Evolutionary conservation across 2,888 invertebrate genomes (phyloP).

Genomic region (Cephus pulcher): DNA sequence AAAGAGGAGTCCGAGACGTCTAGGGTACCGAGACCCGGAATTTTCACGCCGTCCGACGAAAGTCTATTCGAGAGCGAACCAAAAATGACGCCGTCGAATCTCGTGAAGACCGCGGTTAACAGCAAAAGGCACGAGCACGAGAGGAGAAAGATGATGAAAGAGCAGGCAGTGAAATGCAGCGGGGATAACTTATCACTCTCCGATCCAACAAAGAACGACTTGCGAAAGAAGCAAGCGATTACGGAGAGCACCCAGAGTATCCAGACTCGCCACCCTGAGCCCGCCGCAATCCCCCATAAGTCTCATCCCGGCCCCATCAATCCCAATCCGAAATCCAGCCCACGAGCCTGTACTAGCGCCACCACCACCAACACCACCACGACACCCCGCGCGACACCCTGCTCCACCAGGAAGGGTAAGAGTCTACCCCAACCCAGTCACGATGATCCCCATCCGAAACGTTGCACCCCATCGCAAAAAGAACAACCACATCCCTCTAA

Average conservation of each 20-base stretch:
- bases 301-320: conserved; percentile 45
- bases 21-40: conserved; percentile 55
- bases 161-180: conserved; percentile 62
- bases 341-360: conserved; percentile 65
- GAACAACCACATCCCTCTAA: conserved; percentile 28
- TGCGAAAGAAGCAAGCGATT: conserved; percentile 67
- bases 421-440: conserved; percentile 64
- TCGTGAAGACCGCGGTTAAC: conserved; percentile 75
- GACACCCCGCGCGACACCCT: conserved; percentile 67
- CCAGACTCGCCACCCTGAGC: conserved; percentile 66
- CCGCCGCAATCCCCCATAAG: conserved; percentile 43
- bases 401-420: conserved; percentile 68
- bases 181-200: conserved; percentile 41
- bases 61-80: conserved; percentile 32
- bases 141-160: conserved; percentile 68
- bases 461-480: conserved; percentile 40
- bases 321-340: conserved; percentile 55
- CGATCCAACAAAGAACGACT: conserved; percentile 40
- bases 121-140: conserved; percentile 72
- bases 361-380: conserved; percentile 66
- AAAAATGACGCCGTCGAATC: conserved; percentile 71
- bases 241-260: conserved; percentile 61
- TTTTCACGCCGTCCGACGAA: conserved; percentile 55
- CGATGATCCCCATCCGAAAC: conserved; percentile 34
- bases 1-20: not conserved